These are phyloP conservation scores for Holacanthus passer DNA, from an alignment of 2,113 vertebrate genomes.

Conservation along the genomic window DNA sequence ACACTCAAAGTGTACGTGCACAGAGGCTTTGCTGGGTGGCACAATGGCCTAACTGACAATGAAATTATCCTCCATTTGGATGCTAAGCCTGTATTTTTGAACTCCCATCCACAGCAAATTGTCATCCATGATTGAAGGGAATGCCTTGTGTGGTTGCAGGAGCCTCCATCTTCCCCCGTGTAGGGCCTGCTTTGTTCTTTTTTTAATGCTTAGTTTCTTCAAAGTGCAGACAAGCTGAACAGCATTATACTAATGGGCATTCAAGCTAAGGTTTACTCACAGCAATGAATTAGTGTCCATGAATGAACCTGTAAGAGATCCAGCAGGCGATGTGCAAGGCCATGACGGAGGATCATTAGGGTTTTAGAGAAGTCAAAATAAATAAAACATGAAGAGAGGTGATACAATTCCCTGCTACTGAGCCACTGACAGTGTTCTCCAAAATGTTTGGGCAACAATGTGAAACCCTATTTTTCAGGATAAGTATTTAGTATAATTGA, in stretches of 20 bases:
- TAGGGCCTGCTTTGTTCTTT: conserved; percentile 46
- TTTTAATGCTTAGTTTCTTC: conserved; percentile 53
- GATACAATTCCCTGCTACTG: not conserved
- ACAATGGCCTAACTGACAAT: conserved; percentile 7
- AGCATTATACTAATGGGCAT: conserved; percentile 50
- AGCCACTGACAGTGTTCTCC: not conserved
- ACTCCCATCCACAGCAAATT: conserved; percentile 9
- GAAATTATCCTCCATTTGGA: conserved; percentile 5
- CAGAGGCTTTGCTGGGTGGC: not conserved
- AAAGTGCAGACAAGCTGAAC: conserved; percentile 60
- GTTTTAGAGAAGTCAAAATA: conserved; percentile 28
- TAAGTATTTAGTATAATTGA: not conserved
- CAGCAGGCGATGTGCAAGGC: conserved; percentile 29
- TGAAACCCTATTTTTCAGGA: not conserved
- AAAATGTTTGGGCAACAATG: no score
- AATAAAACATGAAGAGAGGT: not conserved
- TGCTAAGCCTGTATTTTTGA: conserved; percentile 12
- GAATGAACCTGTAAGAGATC: conserved; percentile 5
- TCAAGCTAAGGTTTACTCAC: conserved; percentile 50
- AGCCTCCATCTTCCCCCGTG: conserved; percentile 3
- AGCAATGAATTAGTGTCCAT: conserved; percentile 36
- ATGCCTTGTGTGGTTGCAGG: conserved; percentile 10
- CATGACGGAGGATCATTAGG: conserved; percentile 10
- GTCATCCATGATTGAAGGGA: conserved; percentile 31
- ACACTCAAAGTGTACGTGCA: not conserved